phyloP scores from a whole-genome alignment of 2,888 invertebrate genomes.

The Metacarcinus magister region DNA sequence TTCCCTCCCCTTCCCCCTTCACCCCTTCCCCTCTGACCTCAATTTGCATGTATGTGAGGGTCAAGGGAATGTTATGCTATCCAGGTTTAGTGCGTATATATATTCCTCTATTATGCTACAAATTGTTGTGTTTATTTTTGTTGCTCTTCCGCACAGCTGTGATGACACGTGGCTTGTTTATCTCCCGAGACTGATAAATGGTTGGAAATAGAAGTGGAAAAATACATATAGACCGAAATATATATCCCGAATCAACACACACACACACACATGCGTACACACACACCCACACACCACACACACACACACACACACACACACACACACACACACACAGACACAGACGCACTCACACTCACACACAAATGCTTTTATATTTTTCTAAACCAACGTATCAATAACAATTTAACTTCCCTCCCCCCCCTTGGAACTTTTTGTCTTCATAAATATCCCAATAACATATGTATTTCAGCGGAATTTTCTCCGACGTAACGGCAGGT shows the following conservation, averaged over 20 bases:
- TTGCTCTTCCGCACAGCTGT: neutral
- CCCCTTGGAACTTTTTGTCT: neutral
- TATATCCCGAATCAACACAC: constrained; percentile 47
- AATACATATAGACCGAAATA: constrained; percentile 4
- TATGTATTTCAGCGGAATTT: neutral
- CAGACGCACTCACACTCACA: neutral
- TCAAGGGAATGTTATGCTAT: constrained; percentile 32
- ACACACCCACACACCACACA: constrained; percentile 47
- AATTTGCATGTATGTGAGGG: constrained; percentile 34
- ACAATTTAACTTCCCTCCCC: neutral
- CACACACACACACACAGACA: constrained; percentile 1
- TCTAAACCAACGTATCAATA: neutral
- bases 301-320: constrained; percentile 42
- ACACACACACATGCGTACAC: constrained; percentile 66
- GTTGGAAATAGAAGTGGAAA: constrained; percentile 26
- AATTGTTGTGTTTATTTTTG: constrained; percentile 56
- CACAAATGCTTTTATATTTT: constrained; percentile 15
- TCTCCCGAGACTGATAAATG: constrained; percentile 18
- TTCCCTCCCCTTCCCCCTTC: constrained; percentile 40
- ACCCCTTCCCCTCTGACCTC: constrained; percentile 46
- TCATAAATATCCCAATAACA: constrained; percentile 18
- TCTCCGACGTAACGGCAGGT: neutral
- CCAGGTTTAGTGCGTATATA: constrained; percentile 44
- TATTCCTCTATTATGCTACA: constrained; percentile 50
- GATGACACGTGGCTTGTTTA: constrained; percentile 32